These are phyloP conservation scores for Rhegmatorhina hoffmannsi DNA, from an alignment of 2,113 vertebrate genomes.

Conservation along the genomic window DNA sequence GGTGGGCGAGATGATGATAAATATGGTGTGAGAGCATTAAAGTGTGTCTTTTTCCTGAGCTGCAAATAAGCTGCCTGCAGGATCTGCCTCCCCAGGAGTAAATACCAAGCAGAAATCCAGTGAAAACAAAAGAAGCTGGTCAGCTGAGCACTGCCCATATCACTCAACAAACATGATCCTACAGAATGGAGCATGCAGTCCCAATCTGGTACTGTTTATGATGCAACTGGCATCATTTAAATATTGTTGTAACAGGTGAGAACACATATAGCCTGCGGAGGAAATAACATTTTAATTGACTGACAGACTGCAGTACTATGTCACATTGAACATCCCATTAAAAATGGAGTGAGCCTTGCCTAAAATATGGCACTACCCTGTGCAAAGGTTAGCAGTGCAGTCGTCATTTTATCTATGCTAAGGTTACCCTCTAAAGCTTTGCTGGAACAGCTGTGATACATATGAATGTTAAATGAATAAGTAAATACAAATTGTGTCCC, in stretches of 20 bases:
- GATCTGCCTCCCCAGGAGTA: neutral
- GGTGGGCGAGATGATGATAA: neutral
- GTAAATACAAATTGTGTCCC: neutral
- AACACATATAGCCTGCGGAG: neutral
- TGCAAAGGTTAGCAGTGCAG: neutral
- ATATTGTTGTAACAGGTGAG: neutral
- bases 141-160: neutral
- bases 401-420: neutral
- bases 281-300: neutral
- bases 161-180: neutral
- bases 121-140: neutral
- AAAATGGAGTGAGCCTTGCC: neutral
- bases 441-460: neutral
- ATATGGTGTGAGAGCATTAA: neutral
- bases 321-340: neutral
- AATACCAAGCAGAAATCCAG: neutral
- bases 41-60: neutral
- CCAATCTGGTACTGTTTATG: neutral
- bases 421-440: neutral
- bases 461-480: neutral
- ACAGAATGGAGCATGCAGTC: slow-evolving; percentile 13
- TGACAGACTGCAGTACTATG: neutral
- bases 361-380: neutral
- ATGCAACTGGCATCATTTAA: neutral
- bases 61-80: neutral